A percentile compares a stretch with the other conserved stretches of the same genome.
Evolutionary conservation across 2,797 vertebrate genomes (phyloP).

Genomic region (Takifugu rubripes): DNA sequence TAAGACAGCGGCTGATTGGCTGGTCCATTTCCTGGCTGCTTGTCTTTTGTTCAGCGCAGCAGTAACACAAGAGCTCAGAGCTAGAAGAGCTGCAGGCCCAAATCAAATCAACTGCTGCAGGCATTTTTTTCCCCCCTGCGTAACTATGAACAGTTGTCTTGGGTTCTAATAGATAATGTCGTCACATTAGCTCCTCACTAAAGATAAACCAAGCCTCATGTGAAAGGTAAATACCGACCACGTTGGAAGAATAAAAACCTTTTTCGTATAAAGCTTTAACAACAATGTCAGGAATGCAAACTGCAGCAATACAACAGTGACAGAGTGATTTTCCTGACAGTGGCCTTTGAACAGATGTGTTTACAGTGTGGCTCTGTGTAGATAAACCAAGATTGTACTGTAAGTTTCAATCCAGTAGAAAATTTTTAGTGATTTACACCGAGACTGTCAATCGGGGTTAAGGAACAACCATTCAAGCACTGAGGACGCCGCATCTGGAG

Average conservation of each 20-base stretch:
- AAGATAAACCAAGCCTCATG: slow-evolving; percentile 34
- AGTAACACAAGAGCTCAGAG: slow-evolving; percentile 81
- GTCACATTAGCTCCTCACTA: slow-evolving; percentile 17
- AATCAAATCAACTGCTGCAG: slow-evolving; percentile 31
- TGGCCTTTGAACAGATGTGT: slow-evolving; percentile 18
- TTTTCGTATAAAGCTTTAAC: slow-evolving; percentile 10
- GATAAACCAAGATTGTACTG: not conserved
- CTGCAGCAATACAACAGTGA: slow-evolving; percentile 2
- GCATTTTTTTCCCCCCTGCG: too few relatives aligned
- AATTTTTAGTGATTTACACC: too few relatives aligned
- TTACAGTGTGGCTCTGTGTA: slow-evolving; percentile 1
- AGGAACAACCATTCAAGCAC: too few relatives aligned
- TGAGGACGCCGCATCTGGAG: not conserved
- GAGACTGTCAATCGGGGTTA: too few relatives aligned
- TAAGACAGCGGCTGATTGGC: slow-evolving; percentile 92
- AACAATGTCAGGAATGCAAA: slow-evolving; percentile 2
- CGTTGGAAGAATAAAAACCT: not conserved
- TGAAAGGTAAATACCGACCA: slow-evolving; percentile 7
- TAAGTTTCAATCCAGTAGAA: not conserved
- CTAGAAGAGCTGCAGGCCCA: slow-evolving; percentile 79
- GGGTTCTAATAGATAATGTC: too few relatives aligned
- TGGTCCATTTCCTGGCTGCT: slow-evolving; percentile 92
- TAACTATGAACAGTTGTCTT: too few relatives aligned
- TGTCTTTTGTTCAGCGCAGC: slow-evolving; percentile 94
- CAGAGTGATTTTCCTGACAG: slow-evolving; percentile 5